Conservation (phyloP, 2,113 vertebrate genomes). For the Paratilapia polleni region DNA sequence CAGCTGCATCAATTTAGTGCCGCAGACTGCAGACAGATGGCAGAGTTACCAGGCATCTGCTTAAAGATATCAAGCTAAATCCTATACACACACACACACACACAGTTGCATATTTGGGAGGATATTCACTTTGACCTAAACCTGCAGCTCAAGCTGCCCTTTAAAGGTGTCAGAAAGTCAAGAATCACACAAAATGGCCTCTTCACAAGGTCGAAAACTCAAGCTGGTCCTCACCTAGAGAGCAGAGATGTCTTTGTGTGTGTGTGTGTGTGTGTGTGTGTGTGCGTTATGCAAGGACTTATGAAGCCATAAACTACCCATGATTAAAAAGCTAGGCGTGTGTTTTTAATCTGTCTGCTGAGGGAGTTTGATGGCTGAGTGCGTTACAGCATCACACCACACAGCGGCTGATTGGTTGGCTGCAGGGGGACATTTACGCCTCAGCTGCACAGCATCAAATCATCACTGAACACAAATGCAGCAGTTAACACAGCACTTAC, state of each 20-base stretch:
- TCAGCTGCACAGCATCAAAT: background rate
- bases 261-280: background rate
- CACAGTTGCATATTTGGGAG: background rate
- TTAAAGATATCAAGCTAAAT: conserved; percentile 38
- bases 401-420: background rate
- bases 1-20: background rate
- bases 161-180: background rate
- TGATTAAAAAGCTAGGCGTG: conserved; percentile 19
- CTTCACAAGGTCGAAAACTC: background rate
- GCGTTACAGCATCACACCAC: conserved; percentile 2
- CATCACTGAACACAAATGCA: background rate
- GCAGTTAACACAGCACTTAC: background rate
- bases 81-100: background rate
- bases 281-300: background rate
- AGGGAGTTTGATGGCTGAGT: background rate
- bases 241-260: background rate
- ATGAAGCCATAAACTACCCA: conserved; percentile 10
- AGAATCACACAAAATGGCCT: background rate
- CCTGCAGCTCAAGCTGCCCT: background rate
- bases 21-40: conserved; percentile 44
- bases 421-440: background rate
- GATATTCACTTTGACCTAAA: background rate
- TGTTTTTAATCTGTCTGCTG: background rate
- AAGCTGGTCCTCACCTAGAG: background rate
- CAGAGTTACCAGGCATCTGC: conserved; percentile 15